Conservation (phyloP, 2,797 vertebrate genomes). For the Spheniscus humboldti region DNA sequence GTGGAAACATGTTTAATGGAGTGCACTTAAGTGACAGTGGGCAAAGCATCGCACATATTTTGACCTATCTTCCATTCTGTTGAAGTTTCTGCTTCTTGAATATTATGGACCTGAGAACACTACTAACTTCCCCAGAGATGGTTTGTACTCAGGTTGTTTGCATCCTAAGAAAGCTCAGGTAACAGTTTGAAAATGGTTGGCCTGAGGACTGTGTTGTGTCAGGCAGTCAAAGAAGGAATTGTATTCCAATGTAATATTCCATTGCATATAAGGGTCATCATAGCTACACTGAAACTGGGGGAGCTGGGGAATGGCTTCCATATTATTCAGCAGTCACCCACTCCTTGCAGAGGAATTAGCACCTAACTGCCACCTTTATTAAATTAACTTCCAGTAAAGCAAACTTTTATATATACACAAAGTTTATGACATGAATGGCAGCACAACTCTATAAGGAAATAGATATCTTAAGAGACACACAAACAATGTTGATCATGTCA, state of each 20-base stretch:
- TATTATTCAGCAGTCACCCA: neutral
- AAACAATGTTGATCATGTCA: neutral
- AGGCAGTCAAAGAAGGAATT: neutral
- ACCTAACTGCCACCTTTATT: neutral
- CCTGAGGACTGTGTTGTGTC: neutral
- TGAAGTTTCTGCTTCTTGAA: neutral
- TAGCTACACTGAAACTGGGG: neutral
- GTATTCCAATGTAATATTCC: neutral
- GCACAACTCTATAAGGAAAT: neutral
- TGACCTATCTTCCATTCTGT: neutral
- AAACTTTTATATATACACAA: neutral
- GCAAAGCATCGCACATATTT: neutral
- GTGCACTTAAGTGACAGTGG: neutral
- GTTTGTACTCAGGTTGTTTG: neutral
- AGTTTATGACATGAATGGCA: neutral
- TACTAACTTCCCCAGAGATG: neutral
- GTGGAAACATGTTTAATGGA: neutral
- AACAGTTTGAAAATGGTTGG: neutral
- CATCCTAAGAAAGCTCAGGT: neutral
- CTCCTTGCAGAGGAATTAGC: neutral
- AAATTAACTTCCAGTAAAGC: neutral
- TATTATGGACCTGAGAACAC: neutral
- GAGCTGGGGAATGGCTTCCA: neutral
- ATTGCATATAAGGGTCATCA: neutral
- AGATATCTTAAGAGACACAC: neutral